Evolutionary conservation across 2,797 vertebrate species (phyloP).

Genomic region (Pangasius macronema): DNA sequence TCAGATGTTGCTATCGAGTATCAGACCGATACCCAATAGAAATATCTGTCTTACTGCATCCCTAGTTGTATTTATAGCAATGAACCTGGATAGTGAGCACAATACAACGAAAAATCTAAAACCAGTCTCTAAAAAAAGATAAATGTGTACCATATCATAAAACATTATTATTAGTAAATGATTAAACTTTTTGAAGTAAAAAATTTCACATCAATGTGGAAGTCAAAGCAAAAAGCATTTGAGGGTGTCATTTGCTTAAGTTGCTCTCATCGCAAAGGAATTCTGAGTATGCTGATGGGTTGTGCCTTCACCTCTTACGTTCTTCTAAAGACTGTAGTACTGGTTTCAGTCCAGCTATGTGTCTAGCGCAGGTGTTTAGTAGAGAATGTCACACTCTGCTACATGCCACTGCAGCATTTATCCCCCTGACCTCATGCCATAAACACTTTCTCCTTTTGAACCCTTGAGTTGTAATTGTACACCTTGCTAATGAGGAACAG

Average conservation of each 20-base stretch:
- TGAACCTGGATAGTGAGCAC: constrained; percentile 15
- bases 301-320: background rate
- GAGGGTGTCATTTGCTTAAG: constrained; percentile 14
- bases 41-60: background rate
- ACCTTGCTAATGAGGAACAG: constrained; percentile 34
- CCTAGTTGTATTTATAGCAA: constrained; percentile 20
- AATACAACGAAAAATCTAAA: constrained; percentile 16
- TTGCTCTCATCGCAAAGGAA: background rate
- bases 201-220: background rate
- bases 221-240: background rate
- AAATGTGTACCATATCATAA: background rate
- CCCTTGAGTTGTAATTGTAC: constrained; percentile 35
- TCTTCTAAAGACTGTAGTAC: constrained; percentile 9
- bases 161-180: background rate
- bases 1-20: background rate
- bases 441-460: constrained; percentile 41
- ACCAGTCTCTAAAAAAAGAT: background rate
- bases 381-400: constrained; percentile 38
- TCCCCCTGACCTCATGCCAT: constrained; percentile 27
- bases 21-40: background rate
- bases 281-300: background rate
- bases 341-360: constrained; percentile 56
- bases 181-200: background rate
- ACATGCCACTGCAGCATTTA: constrained; percentile 30
- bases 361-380: constrained; percentile 19